Percentiles rank a stretch among this genome's conserved stretches.
Evolutionary conservation across 2,797 vertebrate species (phyloP).

Genomic region (Falco berigora): DNA sequence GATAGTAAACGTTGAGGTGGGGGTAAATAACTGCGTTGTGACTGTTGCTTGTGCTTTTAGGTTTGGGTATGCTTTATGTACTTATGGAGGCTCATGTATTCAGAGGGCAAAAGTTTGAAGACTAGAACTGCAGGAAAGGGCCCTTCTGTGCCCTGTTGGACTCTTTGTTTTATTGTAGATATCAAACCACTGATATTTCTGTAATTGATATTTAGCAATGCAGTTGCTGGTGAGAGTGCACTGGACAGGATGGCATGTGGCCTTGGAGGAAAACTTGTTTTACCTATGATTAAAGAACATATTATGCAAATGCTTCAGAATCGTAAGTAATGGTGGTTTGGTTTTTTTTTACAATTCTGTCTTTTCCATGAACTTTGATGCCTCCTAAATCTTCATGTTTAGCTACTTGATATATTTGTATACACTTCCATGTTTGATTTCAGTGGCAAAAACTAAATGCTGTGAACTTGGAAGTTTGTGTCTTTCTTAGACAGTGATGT

Average conservation of each 20-base stretch:
- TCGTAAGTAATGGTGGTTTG: conserved; percentile 76
- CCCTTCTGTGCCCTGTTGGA: background rate
- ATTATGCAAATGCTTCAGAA: conserved; percentile 99
- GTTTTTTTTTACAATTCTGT: background rate
- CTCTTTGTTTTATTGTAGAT: background rate
- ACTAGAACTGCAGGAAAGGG: background rate
- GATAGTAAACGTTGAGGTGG: background rate
- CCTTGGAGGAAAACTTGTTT: conserved; percentile 93
- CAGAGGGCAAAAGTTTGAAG: background rate
- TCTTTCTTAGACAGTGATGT: background rate
- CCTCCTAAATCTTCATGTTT: background rate
- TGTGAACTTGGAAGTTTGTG: background rate
- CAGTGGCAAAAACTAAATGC: background rate
- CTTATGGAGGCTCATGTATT: background rate
- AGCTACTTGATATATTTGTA: background rate
- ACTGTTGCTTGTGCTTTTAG: background rate
- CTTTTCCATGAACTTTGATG: background rate
- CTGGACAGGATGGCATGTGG: conserved; percentile 96
- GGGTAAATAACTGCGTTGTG: background rate
- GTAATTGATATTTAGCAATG: conserved; percentile 79
- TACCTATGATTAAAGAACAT: conserved; percentile 98
- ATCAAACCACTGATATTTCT: background rate
- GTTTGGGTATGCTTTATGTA: background rate
- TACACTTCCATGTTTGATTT: background rate
- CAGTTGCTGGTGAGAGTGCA: conserved; percentile 95